Evolutionary conservation across 2,888 invertebrate species (phyloP).

Genomic region (Oligia strigilis): DNA sequence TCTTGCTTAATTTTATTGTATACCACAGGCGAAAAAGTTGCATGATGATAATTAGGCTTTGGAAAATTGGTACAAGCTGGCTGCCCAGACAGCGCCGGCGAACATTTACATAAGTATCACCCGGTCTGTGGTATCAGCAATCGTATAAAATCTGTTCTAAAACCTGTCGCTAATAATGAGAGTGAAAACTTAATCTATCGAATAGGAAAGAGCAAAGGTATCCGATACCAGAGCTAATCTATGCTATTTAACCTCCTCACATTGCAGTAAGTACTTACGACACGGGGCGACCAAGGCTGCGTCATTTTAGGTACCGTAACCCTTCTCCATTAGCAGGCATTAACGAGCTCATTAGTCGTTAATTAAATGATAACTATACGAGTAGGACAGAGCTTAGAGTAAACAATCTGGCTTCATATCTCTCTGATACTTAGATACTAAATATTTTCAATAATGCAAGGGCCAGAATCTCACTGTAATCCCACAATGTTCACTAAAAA

Average conservation of each 20-base stretch:
- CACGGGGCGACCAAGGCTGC: not conserved
- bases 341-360: conserved; percentile 37
- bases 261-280: conserved; percentile 6
- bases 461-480: not conserved
- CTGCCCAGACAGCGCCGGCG: too few relatives aligned
- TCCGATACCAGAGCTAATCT: conserved; percentile 26
- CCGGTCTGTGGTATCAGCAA: not conserved
- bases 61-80: not conserved
- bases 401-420: conserved; percentile 18
- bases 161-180: conserved; percentile 13
- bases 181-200: conserved; percentile 12
- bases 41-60: not conserved
- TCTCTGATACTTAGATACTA: not conserved
- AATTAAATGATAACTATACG: conserved; percentile 20
- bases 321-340: conserved; percentile 21
- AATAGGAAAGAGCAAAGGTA: conserved; percentile 36
- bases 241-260: conserved; percentile 43
- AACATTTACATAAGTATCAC: not conserved
- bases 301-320: conserved; percentile 1
- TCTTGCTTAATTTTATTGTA: not conserved
- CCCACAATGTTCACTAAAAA: not conserved
- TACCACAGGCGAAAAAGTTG: not conserved
- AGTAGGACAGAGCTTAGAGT: not conserved
- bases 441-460: not conserved
- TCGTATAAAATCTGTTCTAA: not conserved